Percentiles rank a stretch among this genome's conserved stretches.
Conservation (phyloP, 1,140 invertebrate species). For the Ctenoplectra terminalis region DNA sequence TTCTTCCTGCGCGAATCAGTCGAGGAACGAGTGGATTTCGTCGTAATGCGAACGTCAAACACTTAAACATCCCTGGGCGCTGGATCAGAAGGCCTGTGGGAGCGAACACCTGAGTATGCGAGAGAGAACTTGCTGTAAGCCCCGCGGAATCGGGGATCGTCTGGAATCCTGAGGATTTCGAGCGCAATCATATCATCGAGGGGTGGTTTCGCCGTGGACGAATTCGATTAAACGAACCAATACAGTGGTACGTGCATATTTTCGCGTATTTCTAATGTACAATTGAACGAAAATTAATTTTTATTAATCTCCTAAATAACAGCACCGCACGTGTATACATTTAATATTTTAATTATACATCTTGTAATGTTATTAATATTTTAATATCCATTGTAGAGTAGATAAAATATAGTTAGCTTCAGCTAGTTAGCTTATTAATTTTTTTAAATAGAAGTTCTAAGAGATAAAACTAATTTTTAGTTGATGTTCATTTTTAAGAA, state of each 20-base stretch:
- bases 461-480: no score
- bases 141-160: constrained; percentile 30
- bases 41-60: constrained; percentile 79
- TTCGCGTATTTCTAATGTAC: background rate
- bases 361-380: no score
- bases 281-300: background rate
- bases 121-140: constrained; percentile 65
- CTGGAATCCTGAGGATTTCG: constrained; percentile 24
- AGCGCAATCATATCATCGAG: background rate
- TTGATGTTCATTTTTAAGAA: background rate
- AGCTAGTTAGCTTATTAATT: no score
- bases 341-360: no score
- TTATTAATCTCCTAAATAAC: no score
- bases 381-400: no score
- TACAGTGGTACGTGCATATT: background rate
- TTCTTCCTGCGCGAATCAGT: constrained; percentile 1
- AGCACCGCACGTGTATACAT: no score
- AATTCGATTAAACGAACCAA: constrained; percentile 30
- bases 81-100: constrained; percentile 70
- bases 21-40: constrained; percentile 73
- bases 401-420: no score
- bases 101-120: constrained; percentile 79
- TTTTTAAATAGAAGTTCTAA: no score
- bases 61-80: constrained; percentile 66
- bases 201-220: no score